Conservation (phyloP, 2,888 invertebrate genomes). For the Philhelius pedissequus region DNA sequence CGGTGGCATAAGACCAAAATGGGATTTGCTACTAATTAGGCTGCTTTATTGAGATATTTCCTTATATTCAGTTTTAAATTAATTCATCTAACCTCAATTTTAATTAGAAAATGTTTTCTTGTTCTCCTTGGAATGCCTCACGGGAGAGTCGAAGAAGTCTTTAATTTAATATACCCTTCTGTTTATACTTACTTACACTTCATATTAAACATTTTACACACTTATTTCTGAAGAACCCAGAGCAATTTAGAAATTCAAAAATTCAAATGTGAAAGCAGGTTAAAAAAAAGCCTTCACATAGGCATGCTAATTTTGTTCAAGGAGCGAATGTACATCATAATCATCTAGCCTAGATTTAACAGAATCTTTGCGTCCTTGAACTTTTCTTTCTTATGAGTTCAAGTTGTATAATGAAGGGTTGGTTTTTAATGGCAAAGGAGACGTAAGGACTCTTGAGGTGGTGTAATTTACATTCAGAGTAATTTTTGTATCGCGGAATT, state of each 20-base stretch:
- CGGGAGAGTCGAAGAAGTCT: background rate
- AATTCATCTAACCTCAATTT: slow-evolving; percentile 26
- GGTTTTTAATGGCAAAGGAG: background rate
- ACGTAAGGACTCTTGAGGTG: background rate
- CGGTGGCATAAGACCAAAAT: background rate
- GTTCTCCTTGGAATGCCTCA: background rate
- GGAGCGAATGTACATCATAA: slow-evolving; percentile 15
- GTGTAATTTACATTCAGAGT: background rate
- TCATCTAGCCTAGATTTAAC: slow-evolving; percentile 41
- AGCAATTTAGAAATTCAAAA: background rate
- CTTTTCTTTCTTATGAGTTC: background rate
- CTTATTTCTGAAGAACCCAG: background rate
- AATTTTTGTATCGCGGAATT: background rate
- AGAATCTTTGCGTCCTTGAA: slow-evolving; percentile 3
- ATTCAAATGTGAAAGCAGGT: background rate
- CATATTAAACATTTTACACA: background rate
- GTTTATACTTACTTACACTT: background rate
- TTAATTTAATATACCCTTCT: background rate
- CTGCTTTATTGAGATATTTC: background rate
- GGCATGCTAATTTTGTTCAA: slow-evolving; percentile 48
- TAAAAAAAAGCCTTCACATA: slow-evolving; percentile 16
- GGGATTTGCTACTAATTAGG: slow-evolving; percentile 3
- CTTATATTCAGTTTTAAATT: background rate
- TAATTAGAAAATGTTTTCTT: background rate
- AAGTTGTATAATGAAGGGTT: slow-evolving; percentile 2